phyloP scores from a whole-genome alignment of 2,888 invertebrate genomes.

The Caenorhabditis wallacei region DNA sequence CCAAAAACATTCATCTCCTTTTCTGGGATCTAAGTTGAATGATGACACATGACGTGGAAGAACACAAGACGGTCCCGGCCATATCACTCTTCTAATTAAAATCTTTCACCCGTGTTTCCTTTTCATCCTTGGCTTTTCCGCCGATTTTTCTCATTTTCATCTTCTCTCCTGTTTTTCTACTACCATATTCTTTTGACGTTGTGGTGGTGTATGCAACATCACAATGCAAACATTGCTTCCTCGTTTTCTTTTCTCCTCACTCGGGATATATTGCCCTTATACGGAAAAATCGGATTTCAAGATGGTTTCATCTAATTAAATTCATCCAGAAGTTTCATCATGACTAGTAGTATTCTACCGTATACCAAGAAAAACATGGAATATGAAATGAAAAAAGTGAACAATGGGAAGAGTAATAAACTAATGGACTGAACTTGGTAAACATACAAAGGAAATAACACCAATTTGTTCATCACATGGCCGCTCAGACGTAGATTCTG shows the following conservation, averaged over 20 bases:
- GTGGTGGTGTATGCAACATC: conserved; percentile 50
- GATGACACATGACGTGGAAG: conserved; percentile 35
- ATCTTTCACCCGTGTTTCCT: conserved; percentile 10
- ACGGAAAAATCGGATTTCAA: conserved; percentile 18
- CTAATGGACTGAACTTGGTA: conserved; percentile 37
- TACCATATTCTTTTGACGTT: conserved; percentile 65
- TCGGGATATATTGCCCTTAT: conserved; percentile 39
- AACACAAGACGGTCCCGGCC: conserved; percentile 14
- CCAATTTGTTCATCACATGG: conserved; percentile 33
- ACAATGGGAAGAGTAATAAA: conserved; percentile 24
- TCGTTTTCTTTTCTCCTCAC: conserved; percentile 21
- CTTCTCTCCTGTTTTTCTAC: conserved; percentile 29
- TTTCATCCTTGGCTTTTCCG: not conserved
- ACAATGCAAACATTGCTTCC: conserved; percentile 64
- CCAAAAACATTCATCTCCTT: not conserved
- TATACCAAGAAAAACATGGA: conserved; percentile 1
- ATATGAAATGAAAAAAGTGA: not conserved
- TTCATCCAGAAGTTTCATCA: conserved; percentile 27
- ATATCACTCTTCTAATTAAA: conserved; percentile 59
- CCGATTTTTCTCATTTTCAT: conserved; percentile 31
- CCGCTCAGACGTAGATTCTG: conserved; percentile 13
- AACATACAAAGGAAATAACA: conserved; percentile 27
- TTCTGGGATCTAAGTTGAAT: not conserved
- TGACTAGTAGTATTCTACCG: conserved; percentile 16
- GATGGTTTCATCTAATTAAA: conserved; percentile 47